These are phyloP conservation scores for Hemicrepidius hirtus DNA, from an alignment of 2,888 invertebrate species.

Conservation along the genomic window DNA sequence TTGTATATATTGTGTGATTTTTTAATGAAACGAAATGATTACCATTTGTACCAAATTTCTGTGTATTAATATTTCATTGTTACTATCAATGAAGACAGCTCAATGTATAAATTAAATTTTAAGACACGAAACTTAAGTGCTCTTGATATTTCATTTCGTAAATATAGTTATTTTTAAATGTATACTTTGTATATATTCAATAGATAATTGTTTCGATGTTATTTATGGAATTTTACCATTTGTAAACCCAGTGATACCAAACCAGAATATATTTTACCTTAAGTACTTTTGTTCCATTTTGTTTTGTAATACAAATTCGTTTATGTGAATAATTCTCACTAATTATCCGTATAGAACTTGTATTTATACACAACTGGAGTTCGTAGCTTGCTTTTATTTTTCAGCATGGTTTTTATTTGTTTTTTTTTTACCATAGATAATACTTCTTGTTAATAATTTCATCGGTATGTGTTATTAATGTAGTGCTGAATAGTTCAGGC, in stretches of 20 bases:
- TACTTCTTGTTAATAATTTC: too few species aligned
- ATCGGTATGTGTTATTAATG: too few species aligned
- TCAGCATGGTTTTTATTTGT: too few species aligned
- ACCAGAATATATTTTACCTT: slow-evolving; percentile 55
- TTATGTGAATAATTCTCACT: too few species aligned
- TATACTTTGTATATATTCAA: slow-evolving; percentile 73
- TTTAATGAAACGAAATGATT: slow-evolving; percentile 63
- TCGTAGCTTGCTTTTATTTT: too few species aligned
- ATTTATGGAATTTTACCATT: slow-evolving; percentile 64
- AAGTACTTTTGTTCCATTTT: slow-evolving; percentile 48
- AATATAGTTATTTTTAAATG: slow-evolving; percentile 72
- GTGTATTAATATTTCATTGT: slow-evolving; percentile 63
- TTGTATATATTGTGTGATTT: slow-evolving; percentile 56
- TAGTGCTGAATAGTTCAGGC: too few species aligned
- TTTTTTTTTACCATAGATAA: too few species aligned
- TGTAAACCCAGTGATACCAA: slow-evolving; percentile 56
- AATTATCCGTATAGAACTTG: too few species aligned
- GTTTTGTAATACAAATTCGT: slow-evolving; percentile 21
- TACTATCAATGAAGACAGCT: slow-evolving; percentile 69
- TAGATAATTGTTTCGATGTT: slow-evolving; percentile 70
- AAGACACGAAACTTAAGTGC: slow-evolving; percentile 72
- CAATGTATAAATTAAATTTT: slow-evolving; percentile 65
- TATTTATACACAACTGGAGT: too few species aligned
- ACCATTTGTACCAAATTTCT: slow-evolving; percentile 70
- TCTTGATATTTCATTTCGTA: slow-evolving; percentile 73